Conservation (phyloP, 2,888 invertebrate species). For the Prosapia bicincta region DNA sequence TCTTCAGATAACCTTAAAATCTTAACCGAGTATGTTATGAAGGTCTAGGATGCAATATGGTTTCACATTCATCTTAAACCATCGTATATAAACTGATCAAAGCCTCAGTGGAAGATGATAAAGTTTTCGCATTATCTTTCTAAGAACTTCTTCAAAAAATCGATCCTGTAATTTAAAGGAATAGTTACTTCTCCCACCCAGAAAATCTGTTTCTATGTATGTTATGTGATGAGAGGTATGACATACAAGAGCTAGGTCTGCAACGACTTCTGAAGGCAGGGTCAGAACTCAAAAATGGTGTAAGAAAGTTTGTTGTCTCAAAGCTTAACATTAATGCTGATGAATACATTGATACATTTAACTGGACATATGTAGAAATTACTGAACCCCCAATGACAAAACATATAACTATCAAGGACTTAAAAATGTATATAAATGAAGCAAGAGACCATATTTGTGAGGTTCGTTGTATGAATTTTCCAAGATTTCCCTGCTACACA, state of each 20-base stretch:
- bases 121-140: background rate
- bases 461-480: too few species aligned
- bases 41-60: too few species aligned
- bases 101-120: too few species aligned
- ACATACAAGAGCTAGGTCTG: background rate
- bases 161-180: background rate
- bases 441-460: background rate
- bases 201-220: constrained; percentile 5
- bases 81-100: too few species aligned
- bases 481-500: background rate
- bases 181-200: background rate
- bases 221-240: constrained; percentile 2
- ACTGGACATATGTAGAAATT: background rate
- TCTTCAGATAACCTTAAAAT: too few species aligned
- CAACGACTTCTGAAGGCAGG: constrained; percentile 4
- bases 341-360: background rate
- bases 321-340: constrained; percentile 1
- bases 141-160: background rate
- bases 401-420: background rate
- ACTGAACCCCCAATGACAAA: background rate
- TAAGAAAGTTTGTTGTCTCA: constrained; percentile 3
- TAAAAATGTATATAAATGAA: constrained; percentile 7
- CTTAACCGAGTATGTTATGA: too few species aligned
- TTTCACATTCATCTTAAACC: too few species aligned
- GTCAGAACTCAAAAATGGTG: background rate